Base-by-base conservation (phyloP, 2,113 vertebrate species). In the Amphiprion ocellaris region DNA sequence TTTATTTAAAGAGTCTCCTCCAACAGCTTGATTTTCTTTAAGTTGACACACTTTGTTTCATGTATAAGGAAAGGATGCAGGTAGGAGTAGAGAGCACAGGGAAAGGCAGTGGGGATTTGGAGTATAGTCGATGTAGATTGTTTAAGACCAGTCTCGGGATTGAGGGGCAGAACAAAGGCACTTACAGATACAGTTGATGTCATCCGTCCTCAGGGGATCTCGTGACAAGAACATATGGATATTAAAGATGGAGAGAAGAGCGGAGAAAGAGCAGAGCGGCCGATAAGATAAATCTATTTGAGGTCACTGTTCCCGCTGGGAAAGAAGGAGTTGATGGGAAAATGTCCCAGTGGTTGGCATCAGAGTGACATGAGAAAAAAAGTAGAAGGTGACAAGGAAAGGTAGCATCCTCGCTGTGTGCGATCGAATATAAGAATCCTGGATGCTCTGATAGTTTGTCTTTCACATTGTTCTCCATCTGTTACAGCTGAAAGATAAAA, bases 141-240 rank as follows among this genome's bases (percentile, higher is more conserved):
- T 60, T 58, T 24, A n/a, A 70, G 62, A 68, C 1, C 24, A 41
- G 33, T 33, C 44, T 39, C 39, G 60, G 33, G 53, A 50, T 21
- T 2, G 30, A 65, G 53, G 41, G 33, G n/a, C 55, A 65, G 69
- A 23, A 64, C 66, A 67, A 58, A 69, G 26, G 49, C 60, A 37
- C 47, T n/a, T 17, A 37, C 37, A 82, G 56, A 75, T 14, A 50
- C 69, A 58, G 54, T 55, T 66, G 61, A 75, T 83, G 82, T 74
- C 60, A 26, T 33, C 79, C 11, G 8, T 37, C 86, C 78, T 79
- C 83, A 7, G 64, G 70, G 70, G 76, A 82, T 54, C 8, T 2
- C 1, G 1, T 24, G 79, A 81, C 82, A 77, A 58, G 66, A 77
- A 44, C 47, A 2, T n/a, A 37, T 28, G 5, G 72, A 65, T 74